Evolutionary conservation across 2,113 vertebrate genomes (phyloP), one percentile per base, ranked within the genome.

Genomic region (Solea senegalensis): DNA sequence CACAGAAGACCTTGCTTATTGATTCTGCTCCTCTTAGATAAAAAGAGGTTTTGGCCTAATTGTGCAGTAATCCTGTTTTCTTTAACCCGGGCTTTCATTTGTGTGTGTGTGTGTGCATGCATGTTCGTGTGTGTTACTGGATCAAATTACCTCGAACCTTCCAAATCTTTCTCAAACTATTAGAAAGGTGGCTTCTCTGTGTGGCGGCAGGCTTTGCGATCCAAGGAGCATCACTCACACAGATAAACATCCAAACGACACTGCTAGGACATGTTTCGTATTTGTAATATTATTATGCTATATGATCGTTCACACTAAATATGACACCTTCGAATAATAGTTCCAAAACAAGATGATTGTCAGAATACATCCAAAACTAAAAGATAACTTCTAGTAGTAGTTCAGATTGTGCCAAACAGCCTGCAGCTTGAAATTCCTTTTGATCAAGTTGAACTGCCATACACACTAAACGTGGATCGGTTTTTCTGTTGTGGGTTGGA

Each of bases 1-100:
- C 56, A 77, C 43, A 85, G 66, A 82, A 88, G 88, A 78, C 68
- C 68, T 69, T 61, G 67, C 64, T 84, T 76, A 86, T 90, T 90
- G 72, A 91, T 92, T 89, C 83, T 73, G 75, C 75, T 83, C 67
- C 58, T 74, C 67, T 71, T 48, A 85, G 80, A 89, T 78, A 74
- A 90, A 86, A 88, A 84, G 74, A 54, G 56, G 51, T 82, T 72
- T 80, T 55, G 74, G 65, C 57, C 51, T 61, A 58, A 85, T 86
- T 87, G 73, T 83, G 59, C 80, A 34, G 66, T 89, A 90, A 92
- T 90, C 89, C 89, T 80, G 83, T 85, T 89, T 90, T 80, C 88
- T 88, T 87, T 69, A 81, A 59, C 67, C 48, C 8, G 45, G 76
- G 67, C 83, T 83, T 85, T 77, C 16, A 49, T 55, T 51, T 69